phyloP scores from a whole-genome alignment of 2,797 vertebrate species.

The Microctenopoma stevenorrisi region DNA sequence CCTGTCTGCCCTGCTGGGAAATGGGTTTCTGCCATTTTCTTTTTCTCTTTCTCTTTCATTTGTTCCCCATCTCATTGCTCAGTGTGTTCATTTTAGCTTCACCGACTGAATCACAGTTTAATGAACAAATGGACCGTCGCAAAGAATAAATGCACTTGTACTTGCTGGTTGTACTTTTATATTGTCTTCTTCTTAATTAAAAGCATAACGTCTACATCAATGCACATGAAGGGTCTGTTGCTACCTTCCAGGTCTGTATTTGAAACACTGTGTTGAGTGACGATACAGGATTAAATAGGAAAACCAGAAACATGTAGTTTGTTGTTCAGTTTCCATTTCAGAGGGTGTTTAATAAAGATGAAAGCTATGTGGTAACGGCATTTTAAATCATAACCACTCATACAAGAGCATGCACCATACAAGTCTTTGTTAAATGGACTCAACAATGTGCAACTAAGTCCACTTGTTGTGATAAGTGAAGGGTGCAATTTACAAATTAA shows the following conservation, averaged over 20 bases:
- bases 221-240: too few relatives aligned
- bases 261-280: neutral
- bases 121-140: slow-evolving; percentile 4
- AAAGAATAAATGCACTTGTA: slow-evolving; percentile 2
- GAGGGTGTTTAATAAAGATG: neutral
- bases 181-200: neutral
- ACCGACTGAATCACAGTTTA: slow-evolving; percentile 13
- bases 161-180: neutral
- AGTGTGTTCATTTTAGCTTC: slow-evolving; percentile 18
- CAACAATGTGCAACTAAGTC: too few relatives aligned
- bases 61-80: slow-evolving; percentile 2
- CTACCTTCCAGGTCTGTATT: neutral
- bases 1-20: slow-evolving; percentile 47
- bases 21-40: slow-evolving; percentile 32
- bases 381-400: too few relatives aligned
- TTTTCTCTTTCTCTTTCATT: slow-evolving; percentile 11
- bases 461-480: neutral
- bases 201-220: neutral
- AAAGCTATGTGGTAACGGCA: neutral
- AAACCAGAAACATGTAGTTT: neutral
- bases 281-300: neutral
- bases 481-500: neutral
- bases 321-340: neutral
- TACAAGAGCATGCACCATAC: too few relatives aligned
- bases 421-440: too few relatives aligned